These are phyloP conservation scores for Tethea ocularis DNA, from an alignment of 2,888 invertebrate genomes.

Conservation along the genomic window DNA sequence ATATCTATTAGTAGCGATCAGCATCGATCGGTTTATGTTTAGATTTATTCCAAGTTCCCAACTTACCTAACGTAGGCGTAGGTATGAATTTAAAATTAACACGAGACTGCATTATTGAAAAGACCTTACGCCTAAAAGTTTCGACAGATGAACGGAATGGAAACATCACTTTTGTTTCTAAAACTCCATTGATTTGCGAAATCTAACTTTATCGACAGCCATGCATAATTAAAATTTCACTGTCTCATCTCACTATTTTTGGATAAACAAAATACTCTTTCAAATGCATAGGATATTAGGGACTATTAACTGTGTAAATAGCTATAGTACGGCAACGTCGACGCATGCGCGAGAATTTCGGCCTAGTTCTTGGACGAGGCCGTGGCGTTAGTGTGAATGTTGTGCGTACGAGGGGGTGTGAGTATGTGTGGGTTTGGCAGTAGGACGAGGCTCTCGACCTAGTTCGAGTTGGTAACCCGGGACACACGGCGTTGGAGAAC, in stretches of 20 bases:
- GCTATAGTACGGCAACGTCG: conserved; percentile 22
- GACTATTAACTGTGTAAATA: conserved; percentile 14
- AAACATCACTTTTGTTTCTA: neutral
- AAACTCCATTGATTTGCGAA: neutral
- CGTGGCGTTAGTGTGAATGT: conserved; percentile 34
- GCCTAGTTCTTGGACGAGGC: conserved; percentile 64
- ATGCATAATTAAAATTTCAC: neutral
- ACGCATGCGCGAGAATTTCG: conserved; percentile 69
- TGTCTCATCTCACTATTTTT: neutral
- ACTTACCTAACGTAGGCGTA: too few relatives aligned
- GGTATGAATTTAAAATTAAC: neutral
- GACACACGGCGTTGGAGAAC: conserved; percentile 26
- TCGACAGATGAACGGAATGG: neutral
- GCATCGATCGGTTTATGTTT: too few relatives aligned
- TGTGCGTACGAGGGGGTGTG: conserved; percentile 24
- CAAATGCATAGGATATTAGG: neutral
- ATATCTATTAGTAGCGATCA: too few relatives aligned
- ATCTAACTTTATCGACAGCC: neutral
- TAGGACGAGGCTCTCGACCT: conserved; percentile 65
- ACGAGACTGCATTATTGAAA: neutral
- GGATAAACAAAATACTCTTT: neutral
- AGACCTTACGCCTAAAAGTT: neutral
- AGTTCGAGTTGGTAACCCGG: conserved; percentile 44
- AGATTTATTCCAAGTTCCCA: too few relatives aligned
- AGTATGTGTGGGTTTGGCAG: conserved; percentile 60